These are phyloP conservation scores for Aphidoletes aphidimyza DNA, from an alignment of 2,888 invertebrate genomes.

Conservation along the genomic window DNA sequence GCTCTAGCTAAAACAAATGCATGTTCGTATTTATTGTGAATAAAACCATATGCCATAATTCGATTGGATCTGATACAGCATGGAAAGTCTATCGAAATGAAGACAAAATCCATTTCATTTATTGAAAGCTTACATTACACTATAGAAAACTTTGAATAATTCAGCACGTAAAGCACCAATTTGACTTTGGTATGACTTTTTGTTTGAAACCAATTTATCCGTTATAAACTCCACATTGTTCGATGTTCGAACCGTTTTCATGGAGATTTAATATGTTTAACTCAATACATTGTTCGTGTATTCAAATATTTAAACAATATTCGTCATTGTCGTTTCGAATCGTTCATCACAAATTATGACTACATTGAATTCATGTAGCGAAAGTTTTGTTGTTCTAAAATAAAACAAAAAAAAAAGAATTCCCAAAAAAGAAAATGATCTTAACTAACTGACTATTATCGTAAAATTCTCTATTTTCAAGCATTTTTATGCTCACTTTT, in stretches of 20 bases:
- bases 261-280: too few species aligned
- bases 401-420: too few species aligned
- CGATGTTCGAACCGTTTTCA: too few species aligned
- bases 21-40: neutral
- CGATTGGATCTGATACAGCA: neutral
- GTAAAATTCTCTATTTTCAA: neutral
- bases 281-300: too few species aligned
- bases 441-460: neutral
- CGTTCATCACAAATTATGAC: neutral
- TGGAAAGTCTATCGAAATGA: neutral
- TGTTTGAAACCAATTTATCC: too few species aligned
- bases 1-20: neutral
- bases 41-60: neutral
- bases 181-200: too few species aligned
- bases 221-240: too few species aligned
- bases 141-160: neutral
- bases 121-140: neutral
- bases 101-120: neutral
- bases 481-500: neutral
- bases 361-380: neutral
- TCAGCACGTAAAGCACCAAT: too few species aligned
- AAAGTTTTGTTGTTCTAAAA: too few species aligned
- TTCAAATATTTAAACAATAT: neutral
- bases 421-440: neutral
- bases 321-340: neutral